Percentiles rank a stretch among this genome's conserved stretches.
Conservation (phyloP, 2,113 vertebrate species). For the Zosterops pallidus region DNA sequence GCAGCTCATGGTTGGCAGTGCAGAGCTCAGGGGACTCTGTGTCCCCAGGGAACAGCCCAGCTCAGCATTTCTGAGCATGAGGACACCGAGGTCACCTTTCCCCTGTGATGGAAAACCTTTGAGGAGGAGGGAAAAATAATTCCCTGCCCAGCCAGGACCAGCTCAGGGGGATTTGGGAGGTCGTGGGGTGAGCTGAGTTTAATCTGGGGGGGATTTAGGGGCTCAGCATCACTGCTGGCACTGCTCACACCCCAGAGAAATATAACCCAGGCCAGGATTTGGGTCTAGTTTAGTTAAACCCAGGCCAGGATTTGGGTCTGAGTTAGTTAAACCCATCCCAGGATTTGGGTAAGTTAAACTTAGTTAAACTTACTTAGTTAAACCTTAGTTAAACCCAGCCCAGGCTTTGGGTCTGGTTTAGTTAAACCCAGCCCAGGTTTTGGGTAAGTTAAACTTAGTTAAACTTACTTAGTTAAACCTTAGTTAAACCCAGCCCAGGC, state of each 20-base stretch:
- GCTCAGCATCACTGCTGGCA: background rate
- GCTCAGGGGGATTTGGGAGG: slow-evolving; percentile 8
- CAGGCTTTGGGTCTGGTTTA: too few species aligned
- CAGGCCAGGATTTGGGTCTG: background rate
- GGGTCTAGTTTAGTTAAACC: too few species aligned
- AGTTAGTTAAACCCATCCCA: fast-evolving
- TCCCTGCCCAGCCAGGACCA: background rate
- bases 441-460: too few species aligned
- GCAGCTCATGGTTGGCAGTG: background rate
- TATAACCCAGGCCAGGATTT: background rate
- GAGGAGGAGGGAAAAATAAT: background rate
- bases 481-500: too few species aligned
- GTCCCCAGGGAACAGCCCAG: background rate
- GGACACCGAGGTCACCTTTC: background rate
- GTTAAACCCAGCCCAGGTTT: too few species aligned
- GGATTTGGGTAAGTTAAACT: too few species aligned
- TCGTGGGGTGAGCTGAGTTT: background rate
- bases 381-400: too few species aligned
- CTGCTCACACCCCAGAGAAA: background rate
- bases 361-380: too few species aligned
- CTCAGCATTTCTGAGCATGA: background rate
- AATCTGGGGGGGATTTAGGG: slow-evolving; percentile 53
- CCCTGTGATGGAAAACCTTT: background rate
- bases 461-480: too few species aligned
- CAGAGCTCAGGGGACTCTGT: background rate